A percentile compares a stretch with the other conserved stretches of the same genome.
Conservation (phyloP, 2,113 vertebrate genomes). For the Varanus salvator region DNA sequence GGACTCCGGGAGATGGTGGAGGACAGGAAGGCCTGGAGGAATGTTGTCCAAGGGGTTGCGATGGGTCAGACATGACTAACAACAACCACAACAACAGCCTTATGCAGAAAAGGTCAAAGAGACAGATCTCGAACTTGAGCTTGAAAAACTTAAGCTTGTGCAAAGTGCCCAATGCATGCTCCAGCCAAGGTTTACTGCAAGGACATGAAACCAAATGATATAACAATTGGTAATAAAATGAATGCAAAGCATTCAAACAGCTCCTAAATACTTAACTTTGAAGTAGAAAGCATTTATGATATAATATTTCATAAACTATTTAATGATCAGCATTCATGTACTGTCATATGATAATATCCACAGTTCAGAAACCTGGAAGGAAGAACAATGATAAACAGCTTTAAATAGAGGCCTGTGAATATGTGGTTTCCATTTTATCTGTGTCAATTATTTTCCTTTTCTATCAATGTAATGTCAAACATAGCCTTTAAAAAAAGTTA, state of each 20-base stretch:
- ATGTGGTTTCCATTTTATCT: not conserved
- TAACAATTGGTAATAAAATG: not conserved
- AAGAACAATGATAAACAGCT: not conserved
- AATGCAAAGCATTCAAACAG: not conserved
- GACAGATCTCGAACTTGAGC: not conserved
- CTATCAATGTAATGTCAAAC: not conserved
- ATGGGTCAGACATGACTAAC: too few species aligned
- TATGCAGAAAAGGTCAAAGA: not conserved
- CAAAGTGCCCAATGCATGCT: not conserved
- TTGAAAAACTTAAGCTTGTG: not conserved
- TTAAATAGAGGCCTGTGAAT: not conserved
- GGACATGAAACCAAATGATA: not conserved
- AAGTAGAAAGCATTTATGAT: not conserved
- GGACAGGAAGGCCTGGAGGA: too few species aligned
- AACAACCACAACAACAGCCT: too few species aligned
- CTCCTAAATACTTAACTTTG: not conserved
- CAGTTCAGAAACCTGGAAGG: not conserved
- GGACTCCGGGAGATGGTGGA: too few species aligned
- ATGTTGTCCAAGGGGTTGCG: too few species aligned
- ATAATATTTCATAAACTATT: not conserved
- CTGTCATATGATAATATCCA: not conserved
- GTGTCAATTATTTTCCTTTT: not conserved
- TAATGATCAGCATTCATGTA: not conserved
- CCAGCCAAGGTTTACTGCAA: not conserved
- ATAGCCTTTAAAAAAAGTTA: not conserved